Percentiles rank a stretch among this genome's conserved stretches.
Conservation (phyloP, 2,797 vertebrate genomes). For the Nannoperca obscura region DNA sequence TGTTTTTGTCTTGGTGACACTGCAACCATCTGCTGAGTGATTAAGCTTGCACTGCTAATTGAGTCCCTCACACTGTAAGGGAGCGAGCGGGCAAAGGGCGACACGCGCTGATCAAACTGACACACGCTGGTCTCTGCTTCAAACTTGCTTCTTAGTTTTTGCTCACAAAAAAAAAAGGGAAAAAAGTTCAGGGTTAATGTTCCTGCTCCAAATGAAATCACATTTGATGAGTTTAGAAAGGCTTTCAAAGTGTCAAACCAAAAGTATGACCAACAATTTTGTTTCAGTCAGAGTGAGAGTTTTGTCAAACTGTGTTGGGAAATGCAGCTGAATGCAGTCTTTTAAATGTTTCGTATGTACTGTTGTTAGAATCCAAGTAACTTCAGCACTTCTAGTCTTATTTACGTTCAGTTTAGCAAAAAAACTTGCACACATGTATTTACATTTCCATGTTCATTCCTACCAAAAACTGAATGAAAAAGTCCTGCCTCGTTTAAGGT, state of each 20-base stretch:
- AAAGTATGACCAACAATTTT: background rate
- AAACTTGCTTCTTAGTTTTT: constrained; percentile 3
- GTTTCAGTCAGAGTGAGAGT: background rate
- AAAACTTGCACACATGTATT: background rate
- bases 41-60: constrained; percentile 77
- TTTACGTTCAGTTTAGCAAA: background rate
- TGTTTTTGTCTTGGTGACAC: constrained; percentile 73
- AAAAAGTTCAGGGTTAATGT: background rate
- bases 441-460: background rate
- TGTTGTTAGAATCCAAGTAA: background rate
- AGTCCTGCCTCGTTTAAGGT: background rate
- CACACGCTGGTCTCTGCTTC: background rate
- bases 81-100: constrained; percentile 39
- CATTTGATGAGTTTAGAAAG: constrained; percentile 4
- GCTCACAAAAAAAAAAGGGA: background rate
- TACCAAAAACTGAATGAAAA: background rate
- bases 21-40: constrained; percentile 73
- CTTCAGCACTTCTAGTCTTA: background rate
- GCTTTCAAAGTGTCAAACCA: constrained; percentile 17
- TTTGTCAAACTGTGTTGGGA: constrained; percentile 12
- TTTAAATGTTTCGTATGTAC: background rate
- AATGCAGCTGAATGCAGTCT: background rate
- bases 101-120: constrained; percentile 10
- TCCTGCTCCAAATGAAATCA: background rate
- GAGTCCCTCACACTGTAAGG: constrained; percentile 49